phyloP scores from a whole-genome alignment of 2,888 invertebrate genomes.

The Formica aserva region DNA sequence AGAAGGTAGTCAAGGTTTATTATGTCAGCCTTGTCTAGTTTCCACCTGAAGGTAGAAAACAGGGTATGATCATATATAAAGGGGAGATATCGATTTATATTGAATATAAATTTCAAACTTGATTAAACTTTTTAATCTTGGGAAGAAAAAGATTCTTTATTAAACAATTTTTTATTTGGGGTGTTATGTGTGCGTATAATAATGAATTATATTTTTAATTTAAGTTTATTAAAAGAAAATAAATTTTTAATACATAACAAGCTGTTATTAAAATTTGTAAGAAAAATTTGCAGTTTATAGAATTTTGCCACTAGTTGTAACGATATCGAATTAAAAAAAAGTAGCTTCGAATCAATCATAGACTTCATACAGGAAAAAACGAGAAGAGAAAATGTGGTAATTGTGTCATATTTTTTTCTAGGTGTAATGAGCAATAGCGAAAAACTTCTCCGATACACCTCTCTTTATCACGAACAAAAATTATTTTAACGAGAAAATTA shows the following conservation, averaged over 20 bases:
- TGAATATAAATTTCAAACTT: not conserved
- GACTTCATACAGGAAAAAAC: not conserved
- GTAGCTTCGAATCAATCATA: not conserved
- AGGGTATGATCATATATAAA: not conserved
- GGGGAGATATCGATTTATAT: slow-evolving; percentile 11
- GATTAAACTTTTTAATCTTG: not conserved
- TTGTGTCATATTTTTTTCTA: not conserved
- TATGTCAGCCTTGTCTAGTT: not conserved
- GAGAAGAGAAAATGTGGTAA: not conserved
- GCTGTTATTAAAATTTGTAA: not conserved
- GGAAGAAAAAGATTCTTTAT: not conserved
- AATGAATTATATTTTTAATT: not conserved
- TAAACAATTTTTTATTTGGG: not conserved
- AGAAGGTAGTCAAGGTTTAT: not conserved
- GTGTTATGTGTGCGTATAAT: not conserved
- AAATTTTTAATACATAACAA: not conserved
- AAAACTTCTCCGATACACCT: not conserved
- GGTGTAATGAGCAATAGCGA: not conserved
- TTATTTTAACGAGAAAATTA: not conserved
- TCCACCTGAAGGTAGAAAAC: not conserved
- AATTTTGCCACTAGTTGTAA: not conserved
- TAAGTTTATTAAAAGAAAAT: not conserved
- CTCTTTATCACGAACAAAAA: not conserved
- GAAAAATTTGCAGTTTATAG: not conserved
- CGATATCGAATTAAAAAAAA: not conserved